phyloP scores from a whole-genome alignment of 2,888 invertebrate species.

The Rhopalosiphum nymphaeae region DNA sequence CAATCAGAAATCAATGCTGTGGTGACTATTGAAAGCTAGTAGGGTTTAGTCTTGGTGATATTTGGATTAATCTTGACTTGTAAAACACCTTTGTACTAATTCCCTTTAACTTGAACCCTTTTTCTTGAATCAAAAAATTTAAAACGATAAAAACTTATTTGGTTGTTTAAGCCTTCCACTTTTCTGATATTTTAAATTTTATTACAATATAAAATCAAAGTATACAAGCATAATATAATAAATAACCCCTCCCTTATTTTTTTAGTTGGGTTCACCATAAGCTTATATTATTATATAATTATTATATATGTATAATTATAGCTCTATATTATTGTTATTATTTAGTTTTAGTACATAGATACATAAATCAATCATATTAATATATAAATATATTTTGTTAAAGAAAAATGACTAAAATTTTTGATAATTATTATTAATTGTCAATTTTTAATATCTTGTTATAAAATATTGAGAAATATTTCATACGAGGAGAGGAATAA shows the following conservation, averaged over 20 bases:
- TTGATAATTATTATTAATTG: neutral
- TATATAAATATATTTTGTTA: neutral
- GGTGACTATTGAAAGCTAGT: neutral
- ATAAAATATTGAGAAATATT: neutral
- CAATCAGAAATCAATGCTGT: neutral
- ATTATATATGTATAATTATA: neutral
- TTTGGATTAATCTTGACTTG: neutral
- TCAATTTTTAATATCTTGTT: neutral
- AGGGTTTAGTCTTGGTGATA: neutral
- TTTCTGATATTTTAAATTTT: neutral
- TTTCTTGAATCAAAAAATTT: neutral
- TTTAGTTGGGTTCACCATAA: neutral
- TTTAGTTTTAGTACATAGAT: neutral
- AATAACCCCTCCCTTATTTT: neutral
- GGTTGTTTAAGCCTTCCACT: neutral
- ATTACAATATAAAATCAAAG: neutral
- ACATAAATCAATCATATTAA: neutral
- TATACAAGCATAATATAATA: neutral
- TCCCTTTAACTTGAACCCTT: neutral
- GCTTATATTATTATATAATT: neutral
- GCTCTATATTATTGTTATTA: neutral
- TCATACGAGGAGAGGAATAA: neutral
- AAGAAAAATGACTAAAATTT: neutral
- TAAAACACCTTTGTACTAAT: constrained; percentile 24
- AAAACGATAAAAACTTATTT: constrained; percentile 11